These are phyloP conservation scores for Antheraea assamensis DNA, from an alignment of 2,888 invertebrate species.

Conservation along the genomic window DNA sequence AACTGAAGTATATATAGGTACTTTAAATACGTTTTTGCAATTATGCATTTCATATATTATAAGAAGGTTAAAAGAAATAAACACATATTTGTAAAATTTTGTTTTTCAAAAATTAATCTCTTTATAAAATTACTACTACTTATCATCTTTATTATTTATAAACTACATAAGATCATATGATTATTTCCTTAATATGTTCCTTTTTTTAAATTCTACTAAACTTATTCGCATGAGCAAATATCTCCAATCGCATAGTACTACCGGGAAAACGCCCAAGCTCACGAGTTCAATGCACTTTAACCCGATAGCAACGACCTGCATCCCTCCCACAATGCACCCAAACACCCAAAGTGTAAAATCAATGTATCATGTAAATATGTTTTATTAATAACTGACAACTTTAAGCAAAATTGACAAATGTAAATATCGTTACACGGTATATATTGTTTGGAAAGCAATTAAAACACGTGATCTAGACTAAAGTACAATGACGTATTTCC, in stretches of 20 bases:
- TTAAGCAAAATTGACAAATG: too few relatives aligned
- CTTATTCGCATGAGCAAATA: background rate
- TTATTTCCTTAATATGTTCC: background rate
- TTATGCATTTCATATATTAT: background rate
- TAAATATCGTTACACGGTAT: background rate
- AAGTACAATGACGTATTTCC: background rate
- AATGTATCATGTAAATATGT: background rate
- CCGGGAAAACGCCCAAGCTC: background rate
- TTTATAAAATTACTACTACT: background rate
- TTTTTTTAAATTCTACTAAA: background rate
- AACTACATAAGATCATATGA: background rate
- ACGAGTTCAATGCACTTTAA: constrained; percentile 6
- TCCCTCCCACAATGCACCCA: background rate
- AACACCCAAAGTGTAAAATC: background rate
- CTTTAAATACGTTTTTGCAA: background rate
- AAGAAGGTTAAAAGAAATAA: too few relatives aligned
- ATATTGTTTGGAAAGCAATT: background rate
- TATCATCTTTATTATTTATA: background rate
- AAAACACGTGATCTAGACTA: background rate
- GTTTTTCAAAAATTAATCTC: background rate
- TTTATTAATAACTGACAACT: background rate
- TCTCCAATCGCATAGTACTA: background rate
- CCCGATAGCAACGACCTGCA: constrained; percentile 1
- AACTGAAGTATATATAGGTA: background rate
- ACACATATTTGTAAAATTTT: too few relatives aligned